These are phyloP conservation scores for Atrichornis clamosus DNA, from an alignment of 2,113 vertebrate genomes.

Conservation along the genomic window DNA sequence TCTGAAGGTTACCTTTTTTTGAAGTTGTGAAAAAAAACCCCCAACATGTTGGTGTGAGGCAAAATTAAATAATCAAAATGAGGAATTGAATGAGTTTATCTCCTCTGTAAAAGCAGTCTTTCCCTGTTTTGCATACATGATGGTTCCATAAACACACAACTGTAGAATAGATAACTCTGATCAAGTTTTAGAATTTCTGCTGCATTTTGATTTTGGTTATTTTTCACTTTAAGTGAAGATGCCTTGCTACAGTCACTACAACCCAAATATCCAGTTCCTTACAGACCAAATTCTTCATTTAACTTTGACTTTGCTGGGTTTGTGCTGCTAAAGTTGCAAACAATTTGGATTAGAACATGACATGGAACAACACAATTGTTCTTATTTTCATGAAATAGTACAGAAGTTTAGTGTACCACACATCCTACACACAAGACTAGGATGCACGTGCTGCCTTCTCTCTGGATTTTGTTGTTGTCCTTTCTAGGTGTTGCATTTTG, in stretches of 20 bases:
- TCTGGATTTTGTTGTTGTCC: not conserved
- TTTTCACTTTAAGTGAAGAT: not conserved
- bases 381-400: not conserved
- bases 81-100: not conserved
- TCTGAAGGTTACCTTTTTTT: not conserved
- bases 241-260: not conserved
- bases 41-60: not conserved
- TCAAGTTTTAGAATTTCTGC: not conserved
- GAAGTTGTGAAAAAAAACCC: not conserved
- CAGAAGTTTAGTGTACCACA: not conserved
- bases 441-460: not conserved
- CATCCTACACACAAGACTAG: not conserved
- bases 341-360: not conserved
- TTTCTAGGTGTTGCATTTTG: constrained; percentile 43
- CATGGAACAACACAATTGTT: accelerated
- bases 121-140: not conserved
- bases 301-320: not conserved
- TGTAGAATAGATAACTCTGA: not conserved
- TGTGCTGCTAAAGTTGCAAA: not conserved
- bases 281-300: not conserved
- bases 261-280: not conserved
- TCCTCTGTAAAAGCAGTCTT: not conserved
- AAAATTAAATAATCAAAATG: not conserved
- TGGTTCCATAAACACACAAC: not conserved
- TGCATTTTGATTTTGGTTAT: not conserved